phyloP scores from a whole-genome alignment of 2,888 invertebrate species.

The Sipunculus nudus region DNA sequence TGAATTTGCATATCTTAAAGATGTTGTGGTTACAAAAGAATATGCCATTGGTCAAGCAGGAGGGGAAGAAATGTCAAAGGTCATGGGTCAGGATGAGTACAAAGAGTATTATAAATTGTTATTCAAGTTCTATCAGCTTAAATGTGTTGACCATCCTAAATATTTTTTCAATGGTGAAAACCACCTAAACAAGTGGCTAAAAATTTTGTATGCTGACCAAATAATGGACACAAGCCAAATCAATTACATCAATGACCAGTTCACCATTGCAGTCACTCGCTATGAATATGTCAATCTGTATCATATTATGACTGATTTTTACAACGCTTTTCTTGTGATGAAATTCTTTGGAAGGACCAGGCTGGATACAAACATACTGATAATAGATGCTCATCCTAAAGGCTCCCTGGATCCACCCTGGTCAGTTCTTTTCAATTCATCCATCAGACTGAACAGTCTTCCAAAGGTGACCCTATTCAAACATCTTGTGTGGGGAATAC shows the following conservation, averaged over 20 bases:
- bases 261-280: slow-evolving; percentile 28
- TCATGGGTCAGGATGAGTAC: slow-evolving; percentile 41
- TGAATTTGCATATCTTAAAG: slow-evolving; percentile 32
- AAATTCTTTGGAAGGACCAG: slow-evolving; percentile 42
- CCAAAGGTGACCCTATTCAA: slow-evolving; percentile 37
- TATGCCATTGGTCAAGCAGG: slow-evolving; percentile 26
- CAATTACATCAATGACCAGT: no score
- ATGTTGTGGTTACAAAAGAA: slow-evolving; percentile 30
- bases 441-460: slow-evolving; percentile 46
- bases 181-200: slow-evolving; percentile 31
- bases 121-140: slow-evolving; percentile 32
- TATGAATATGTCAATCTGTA: slow-evolving; percentile 59
- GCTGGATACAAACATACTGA: slow-evolving; percentile 50
- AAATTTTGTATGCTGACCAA: no score
- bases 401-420: slow-evolving; percentile 57
- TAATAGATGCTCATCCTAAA: slow-evolving; percentile 60
- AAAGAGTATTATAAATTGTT: slow-evolving; percentile 36
- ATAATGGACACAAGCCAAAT: no score
- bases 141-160: slow-evolving; percentile 23
- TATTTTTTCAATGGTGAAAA: slow-evolving; percentile 38
- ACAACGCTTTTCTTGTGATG: slow-evolving; percentile 52
- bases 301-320: slow-evolving; percentile 58
- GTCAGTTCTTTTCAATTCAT: slow-evolving; percentile 54
- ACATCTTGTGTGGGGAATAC: slow-evolving; percentile 53
- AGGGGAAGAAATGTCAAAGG: slow-evolving; percentile 37